A percentile compares a stretch with the other conserved stretches of the same genome.
These are phyloP conservation scores for Muscidifurax raptorellus DNA, from an alignment of 1,140 invertebrate species.

Conservation along the genomic window DNA sequence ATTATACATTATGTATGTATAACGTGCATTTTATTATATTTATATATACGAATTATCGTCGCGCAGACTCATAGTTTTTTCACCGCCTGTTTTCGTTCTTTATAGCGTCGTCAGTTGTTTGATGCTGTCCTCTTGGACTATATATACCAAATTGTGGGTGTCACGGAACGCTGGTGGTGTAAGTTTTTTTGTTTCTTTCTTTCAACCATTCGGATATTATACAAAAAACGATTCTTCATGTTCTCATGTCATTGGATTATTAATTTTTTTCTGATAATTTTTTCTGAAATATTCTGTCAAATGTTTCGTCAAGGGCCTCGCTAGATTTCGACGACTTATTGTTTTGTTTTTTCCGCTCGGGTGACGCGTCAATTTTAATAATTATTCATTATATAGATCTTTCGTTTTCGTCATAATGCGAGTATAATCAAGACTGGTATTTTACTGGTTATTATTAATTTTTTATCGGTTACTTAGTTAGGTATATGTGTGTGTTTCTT, in stretches of 20 bases:
- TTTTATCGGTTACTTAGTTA: not conserved
- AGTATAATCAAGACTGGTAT: constrained; percentile 18
- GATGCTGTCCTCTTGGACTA: not conserved
- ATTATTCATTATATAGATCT: not conserved
- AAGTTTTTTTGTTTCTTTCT: not conserved
- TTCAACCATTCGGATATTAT: constrained; percentile 26
- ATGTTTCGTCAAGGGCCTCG: constrained; percentile 57
- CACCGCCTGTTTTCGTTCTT: not conserved
- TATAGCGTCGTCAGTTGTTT: not conserved
- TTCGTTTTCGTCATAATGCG: not conserved
- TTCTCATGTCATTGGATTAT: constrained; percentile 57
- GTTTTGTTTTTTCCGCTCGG: constrained; percentile 5
- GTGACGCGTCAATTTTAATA: constrained; percentile 19
- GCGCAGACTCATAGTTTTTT: not conserved
- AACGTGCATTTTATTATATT: constrained; percentile 6
- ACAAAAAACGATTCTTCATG: constrained; percentile 66
- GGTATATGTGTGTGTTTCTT: constrained; percentile 17
- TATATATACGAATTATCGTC: not conserved
- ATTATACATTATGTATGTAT: constrained; percentile 6
- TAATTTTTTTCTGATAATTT: not conserved
- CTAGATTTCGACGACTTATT: constrained; percentile 59
- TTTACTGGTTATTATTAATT: not conserved
- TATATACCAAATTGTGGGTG: not conserved
- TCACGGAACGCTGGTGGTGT: not conserved
- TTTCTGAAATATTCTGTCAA: constrained; percentile 20